Evolutionary conservation across 2,113 vertebrate species (phyloP).

Genomic region (Todiramphus chloris): DNA sequence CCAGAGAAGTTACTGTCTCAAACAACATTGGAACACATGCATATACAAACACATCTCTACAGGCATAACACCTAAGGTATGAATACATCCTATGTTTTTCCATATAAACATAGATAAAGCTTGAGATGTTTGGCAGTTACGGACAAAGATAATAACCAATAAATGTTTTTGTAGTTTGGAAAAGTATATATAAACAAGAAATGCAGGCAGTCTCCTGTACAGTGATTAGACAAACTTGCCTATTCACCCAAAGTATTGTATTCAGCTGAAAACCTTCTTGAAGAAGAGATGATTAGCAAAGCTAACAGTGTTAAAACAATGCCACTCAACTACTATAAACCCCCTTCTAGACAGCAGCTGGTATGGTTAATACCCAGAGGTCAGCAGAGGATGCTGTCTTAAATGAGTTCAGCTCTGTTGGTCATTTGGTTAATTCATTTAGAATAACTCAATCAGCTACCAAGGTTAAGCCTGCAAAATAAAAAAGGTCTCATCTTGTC

Average conservation of each 20-base stretch:
- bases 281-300: neutral
- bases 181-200: neutral
- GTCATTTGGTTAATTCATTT: neutral
- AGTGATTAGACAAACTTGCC: neutral
- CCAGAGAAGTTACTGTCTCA: neutral
- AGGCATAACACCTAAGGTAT: neutral
- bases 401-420: neutral
- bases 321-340: neutral
- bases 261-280: neutral
- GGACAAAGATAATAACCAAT: neutral
- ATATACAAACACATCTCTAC: neutral
- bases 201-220: neutral
- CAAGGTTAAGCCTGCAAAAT: neutral
- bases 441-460: neutral
- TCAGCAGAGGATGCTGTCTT: neutral
- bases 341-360: neutral
- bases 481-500: neutral
- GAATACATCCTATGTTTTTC: neutral
- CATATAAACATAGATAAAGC: neutral
- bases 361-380: neutral
- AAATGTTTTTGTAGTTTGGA: neutral
- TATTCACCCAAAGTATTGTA: neutral
- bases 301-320: neutral
- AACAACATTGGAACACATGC: neutral
- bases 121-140: neutral